Evolutionary conservation across 2,797 vertebrate species (phyloP), one percentile per base, ranked within the genome.

Genomic region (Leptatherina wallacei): DNA sequence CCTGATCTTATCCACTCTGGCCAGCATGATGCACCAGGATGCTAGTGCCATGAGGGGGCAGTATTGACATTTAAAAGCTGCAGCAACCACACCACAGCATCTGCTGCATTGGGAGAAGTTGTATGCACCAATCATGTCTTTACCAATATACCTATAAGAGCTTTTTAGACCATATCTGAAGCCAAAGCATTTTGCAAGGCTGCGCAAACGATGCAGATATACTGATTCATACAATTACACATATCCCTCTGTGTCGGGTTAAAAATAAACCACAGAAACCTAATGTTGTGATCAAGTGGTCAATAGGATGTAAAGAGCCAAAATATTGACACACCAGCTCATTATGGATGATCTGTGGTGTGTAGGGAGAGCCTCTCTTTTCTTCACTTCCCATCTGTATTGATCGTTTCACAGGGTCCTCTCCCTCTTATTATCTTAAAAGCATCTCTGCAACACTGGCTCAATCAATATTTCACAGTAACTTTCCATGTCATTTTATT

Each of bases 341-440:
- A 90, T 94, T 94, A 93, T 78, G 77, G 83, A 88, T 92, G 90
- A 93, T 93, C 85, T 89, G 91, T 88, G 88, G 87, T 90, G 89
- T 86, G 88, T 71, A 69, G 70, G 75, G 82, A 91, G 89, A 91
- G 92, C 84, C 87, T 86, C 83, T 85, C 82, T 85, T 92, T 93
- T 93, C 88, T 89, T 86, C 85, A 88, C 92, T 90, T 91, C 89
- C 89, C 73, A 73, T 82, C 49, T 33, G n/a, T 91, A 94, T 94
- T 88, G 91, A 94, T 93, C 88, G 80, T 65, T 73, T 90, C 86
- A 84, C 88, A 87, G 85, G 88, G 81, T 87, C 82, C 80, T 91
- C 88, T 86, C 72, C 78, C 69, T 82, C 90, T 90, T 93, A 93
- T 93, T 92, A 93, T 92, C 92, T 93, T 92, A 92, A 93, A 93